phyloP scores from a whole-genome alignment of 2,797 vertebrate species.

The Acipenser oxyrinchus region DNA sequence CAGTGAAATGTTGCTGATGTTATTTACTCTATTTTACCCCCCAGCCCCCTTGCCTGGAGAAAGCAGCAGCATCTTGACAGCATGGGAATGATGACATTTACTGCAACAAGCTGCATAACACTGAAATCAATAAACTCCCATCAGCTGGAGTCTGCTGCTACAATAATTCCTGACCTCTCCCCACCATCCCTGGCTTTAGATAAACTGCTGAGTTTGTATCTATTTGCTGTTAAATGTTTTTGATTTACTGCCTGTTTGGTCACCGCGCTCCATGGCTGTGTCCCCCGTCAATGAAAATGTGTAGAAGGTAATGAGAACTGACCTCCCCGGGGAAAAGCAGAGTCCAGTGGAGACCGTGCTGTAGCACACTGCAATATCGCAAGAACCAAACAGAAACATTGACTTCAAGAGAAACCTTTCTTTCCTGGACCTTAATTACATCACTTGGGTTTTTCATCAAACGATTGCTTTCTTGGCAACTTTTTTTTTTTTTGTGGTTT shows the following conservation, averaged over 20 bases:
- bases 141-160: conserved; percentile 10
- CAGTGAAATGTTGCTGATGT: background rate
- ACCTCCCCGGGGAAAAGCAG: background rate
- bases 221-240: conserved; percentile 21
- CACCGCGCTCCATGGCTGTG: conserved; percentile 2
- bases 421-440: conserved; percentile 2
- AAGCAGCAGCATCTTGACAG: conserved; percentile 8
- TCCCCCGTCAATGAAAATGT: conserved; percentile 5
- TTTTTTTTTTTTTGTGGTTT: too few relatives aligned
- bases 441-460: background rate
- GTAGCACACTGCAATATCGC: background rate
- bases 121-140: conserved; percentile 20
- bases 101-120: conserved; percentile 15
- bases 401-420: conserved; percentile 1
- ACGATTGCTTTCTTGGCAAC: background rate
- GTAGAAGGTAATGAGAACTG: conserved; percentile 9
- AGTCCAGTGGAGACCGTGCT: background rate
- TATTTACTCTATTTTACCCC: background rate
- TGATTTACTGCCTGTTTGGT: conserved; percentile 17
- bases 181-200: conserved; percentile 3
- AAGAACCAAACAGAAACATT: background rate
- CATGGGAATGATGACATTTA: conserved; percentile 16
- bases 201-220: conserved; percentile 19
- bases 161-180: conserved; percentile 15
- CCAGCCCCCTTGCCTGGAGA: background rate